Evolutionary conservation across 30 jellyfish, hydroid and myxozoan genomes (phyloP).

Genomic region (Aurelia sp.): DNA sequence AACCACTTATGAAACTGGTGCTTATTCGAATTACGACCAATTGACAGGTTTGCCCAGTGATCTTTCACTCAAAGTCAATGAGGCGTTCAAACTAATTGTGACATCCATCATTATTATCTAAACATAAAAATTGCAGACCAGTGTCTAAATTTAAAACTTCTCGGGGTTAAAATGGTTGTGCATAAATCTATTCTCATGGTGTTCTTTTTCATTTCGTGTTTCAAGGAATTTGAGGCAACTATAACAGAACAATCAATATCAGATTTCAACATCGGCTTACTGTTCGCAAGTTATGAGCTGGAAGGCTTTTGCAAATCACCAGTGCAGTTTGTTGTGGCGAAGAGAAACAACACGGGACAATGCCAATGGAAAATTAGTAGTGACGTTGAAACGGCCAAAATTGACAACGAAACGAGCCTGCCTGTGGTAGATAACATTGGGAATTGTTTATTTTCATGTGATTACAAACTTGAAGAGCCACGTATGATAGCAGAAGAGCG

Average conservation of each 20-base stretch:
- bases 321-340: constrained; percentile 60
- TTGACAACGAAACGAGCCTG: constrained; percentile 37
- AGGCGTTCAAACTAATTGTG: neutral
- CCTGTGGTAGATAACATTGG: constrained; percentile 39
- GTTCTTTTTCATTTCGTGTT: too few relatives aligned
- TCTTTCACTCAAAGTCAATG: constrained; percentile 3
- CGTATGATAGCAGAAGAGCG: constrained; percentile 40
- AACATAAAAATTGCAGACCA: too few relatives aligned
- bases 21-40: neutral
- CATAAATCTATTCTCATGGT: too few relatives aligned
- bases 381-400: constrained; percentile 14
- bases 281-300: constrained; percentile 36
- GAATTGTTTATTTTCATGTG: constrained; percentile 57
- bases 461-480: constrained; percentile 34
- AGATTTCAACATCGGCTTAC: constrained; percentile 49
- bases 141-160: too few relatives aligned
- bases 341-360: constrained; percentile 16
- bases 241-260: constrained; percentile 7
- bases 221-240: neutral
- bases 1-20: neutral
- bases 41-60: neutral
- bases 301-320: constrained; percentile 57
- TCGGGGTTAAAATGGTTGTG: too few relatives aligned
- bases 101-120: neutral
- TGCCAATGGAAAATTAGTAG: constrained; percentile 51